Evolutionary conservation across 2,113 vertebrate species (phyloP).

Genomic region (Rhynchomys soricoides): DNA sequence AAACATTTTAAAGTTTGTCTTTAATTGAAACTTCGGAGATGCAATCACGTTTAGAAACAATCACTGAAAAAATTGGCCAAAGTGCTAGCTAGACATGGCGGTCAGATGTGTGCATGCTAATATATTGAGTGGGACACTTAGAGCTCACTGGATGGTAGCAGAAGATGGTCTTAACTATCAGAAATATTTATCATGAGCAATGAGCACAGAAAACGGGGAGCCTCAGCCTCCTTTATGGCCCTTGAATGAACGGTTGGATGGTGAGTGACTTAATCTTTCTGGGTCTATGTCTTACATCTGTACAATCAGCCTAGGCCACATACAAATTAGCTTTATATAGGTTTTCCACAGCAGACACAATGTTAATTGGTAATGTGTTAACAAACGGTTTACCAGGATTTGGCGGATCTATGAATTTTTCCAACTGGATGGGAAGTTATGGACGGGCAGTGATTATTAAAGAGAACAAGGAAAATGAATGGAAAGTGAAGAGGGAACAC

Average conservation of each 20-base stretch:
- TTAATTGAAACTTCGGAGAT: conserved; percentile 55
- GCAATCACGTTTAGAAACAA: conserved; percentile 6
- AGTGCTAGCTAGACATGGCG: neutral
- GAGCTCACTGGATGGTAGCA: conserved; percentile 4
- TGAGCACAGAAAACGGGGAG: neutral
- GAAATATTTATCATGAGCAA: neutral
- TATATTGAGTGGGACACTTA: neutral
- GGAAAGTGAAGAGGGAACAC: neutral
- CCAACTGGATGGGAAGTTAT: neutral
- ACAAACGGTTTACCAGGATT: neutral
- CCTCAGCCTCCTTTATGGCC: neutral
- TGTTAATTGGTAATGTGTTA: neutral
- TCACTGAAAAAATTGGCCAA: neutral
- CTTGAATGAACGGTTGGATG: neutral
- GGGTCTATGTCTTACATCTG: neutral
- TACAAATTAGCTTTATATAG: too few relatives aligned
- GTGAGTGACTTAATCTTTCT: neutral
- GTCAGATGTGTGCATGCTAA: neutral
- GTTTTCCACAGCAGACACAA: neutral
- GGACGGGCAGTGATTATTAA: neutral
- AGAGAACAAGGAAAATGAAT: neutral
- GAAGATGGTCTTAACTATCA: neutral
- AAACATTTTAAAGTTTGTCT: conserved; percentile 44
- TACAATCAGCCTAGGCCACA: neutral
- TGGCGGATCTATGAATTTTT: conserved; percentile 9